Percentiles rank a stretch among this genome's conserved stretches.
Evolutionary conservation across 37 sponge, comb jelly and placozoan species (phyloP).

Genomic region (Chondrilla cf. caribensis): DNA sequence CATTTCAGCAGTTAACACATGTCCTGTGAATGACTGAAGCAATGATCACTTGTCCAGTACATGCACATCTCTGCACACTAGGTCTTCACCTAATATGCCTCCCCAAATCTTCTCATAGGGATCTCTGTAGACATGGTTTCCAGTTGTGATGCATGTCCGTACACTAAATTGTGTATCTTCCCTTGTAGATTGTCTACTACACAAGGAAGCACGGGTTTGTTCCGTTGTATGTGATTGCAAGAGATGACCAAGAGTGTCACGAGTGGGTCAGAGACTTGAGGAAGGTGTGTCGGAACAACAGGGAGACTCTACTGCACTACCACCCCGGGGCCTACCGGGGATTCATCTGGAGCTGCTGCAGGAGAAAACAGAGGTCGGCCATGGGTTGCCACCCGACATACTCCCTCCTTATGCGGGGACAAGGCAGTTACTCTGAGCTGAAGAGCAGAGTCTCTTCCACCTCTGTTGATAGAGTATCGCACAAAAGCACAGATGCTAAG

Average conservation of each 20-base stretch:
- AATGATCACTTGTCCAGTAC: no score
- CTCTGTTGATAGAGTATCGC: background rate
- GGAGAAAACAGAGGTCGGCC: constrained; percentile 25
- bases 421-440: constrained; percentile 69
- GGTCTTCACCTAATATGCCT: no score
- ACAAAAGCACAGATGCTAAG: no score
- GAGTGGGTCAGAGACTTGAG: constrained; percentile 67
- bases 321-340: constrained; percentile 60
- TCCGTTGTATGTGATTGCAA: constrained; percentile 60
- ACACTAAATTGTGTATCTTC: no score
- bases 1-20: no score
- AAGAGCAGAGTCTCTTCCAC: constrained; percentile 25
- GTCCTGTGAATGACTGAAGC: no score
- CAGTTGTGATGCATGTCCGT: no score
- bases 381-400: constrained; percentile 79
- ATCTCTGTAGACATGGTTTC: no score
- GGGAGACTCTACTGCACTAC: constrained; percentile 77
- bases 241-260: constrained; percentile 40
- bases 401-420: constrained; percentile 64
- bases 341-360: constrained; percentile 63
- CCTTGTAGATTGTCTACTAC: constrained; percentile 45
- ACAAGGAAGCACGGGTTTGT: constrained; percentile 68
- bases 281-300: constrained; percentile 60
- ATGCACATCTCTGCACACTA: no score
- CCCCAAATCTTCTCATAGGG: no score